Base-by-base conservation (phyloP, 2,113 vertebrate genomes). In the Limanda limanda region DNA sequence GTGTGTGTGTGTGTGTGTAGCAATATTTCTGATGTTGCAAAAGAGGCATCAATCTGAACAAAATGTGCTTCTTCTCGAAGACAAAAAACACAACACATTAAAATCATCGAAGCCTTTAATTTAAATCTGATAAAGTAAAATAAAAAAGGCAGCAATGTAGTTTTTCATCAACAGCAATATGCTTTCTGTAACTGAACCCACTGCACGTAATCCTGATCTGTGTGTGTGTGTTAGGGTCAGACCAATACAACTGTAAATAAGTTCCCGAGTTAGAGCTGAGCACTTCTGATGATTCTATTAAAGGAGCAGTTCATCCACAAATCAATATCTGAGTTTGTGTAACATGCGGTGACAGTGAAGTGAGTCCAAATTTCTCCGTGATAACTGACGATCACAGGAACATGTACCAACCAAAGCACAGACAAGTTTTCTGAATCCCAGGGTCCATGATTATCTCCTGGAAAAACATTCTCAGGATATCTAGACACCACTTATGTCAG, bases 111-210 rank as follows among this genome's bases (percentile, higher is more conserved):
- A 69, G 58, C 51, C 52, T 74, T 74, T 74, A 56, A 74, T 74
- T 74, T 68, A 37, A 68, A 17, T 57, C 18, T 5, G 7, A 31
- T 57, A n/a, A 47, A 27, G 10, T 25, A 25, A 47, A 58, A 25
- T 25, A 58, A 63, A 56, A 68, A 40, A 56, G 60, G 63, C 70
- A 62, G 51, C 42, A 51, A 12, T 54, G 73, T 51, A 20, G 58
- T 76, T 80, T 73, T 35, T 67, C 1, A 5, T 66, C 60, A 81
- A 74, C 74, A 85, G 69, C 69, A 74, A 25, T 63, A 47, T 54
- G 40, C 61, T 62, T 35, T 24, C 31, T 69, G 59, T 45, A 2
- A 23, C 18, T 51, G 48, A 17, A 51, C 18, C 18, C 48, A 51
- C 31, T 42, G 23, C 21, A 67, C n/a, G 52, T 31, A 57, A 69